A percentile compares a stretch with the other conserved stretches of the same genome.
Evolutionary conservation across 2,113 vertebrate species (phyloP).

Genomic region (Cyprinodon brontotheroides): DNA sequence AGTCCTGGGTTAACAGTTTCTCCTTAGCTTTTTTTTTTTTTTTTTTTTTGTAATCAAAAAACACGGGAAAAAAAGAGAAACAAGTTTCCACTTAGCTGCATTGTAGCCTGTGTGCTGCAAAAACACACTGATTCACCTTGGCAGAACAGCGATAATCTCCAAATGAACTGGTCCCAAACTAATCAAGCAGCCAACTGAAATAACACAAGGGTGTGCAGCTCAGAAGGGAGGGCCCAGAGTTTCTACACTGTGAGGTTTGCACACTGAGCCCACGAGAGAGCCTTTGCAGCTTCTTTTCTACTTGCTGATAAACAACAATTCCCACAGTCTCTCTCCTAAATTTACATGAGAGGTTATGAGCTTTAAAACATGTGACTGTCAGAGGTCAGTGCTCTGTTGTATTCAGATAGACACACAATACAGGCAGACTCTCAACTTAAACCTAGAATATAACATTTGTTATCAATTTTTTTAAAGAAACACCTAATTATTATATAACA

Average conservation of each 20-base stretch:
- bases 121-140: slow-evolving; percentile 65
- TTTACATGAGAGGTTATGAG: slow-evolving; percentile 68
- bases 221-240: slow-evolving; percentile 53
- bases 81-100: slow-evolving; percentile 16
- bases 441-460: slow-evolving; percentile 2
- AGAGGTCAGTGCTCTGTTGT: slow-evolving; percentile 61
- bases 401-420: slow-evolving; percentile 38
- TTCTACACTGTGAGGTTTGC: slow-evolving; percentile 60
- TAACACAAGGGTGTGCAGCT: slow-evolving; percentile 50
- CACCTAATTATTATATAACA: slow-evolving; percentile 14
- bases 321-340: slow-evolving; percentile 70
- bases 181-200: slow-evolving; percentile 68
- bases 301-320: slow-evolving; percentile 73
- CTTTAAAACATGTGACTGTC: slow-evolving; percentile 50
- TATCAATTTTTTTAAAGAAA: slow-evolving; percentile 1
- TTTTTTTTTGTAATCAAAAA: slow-evolving; percentile 3
- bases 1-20: neutral
- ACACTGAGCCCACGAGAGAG: slow-evolving; percentile 68
- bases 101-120: slow-evolving; percentile 34
- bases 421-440: slow-evolving; percentile 24
- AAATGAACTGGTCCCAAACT: slow-evolving; percentile 59
- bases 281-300: slow-evolving; percentile 66
- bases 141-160: slow-evolving; percentile 62
- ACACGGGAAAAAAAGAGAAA: neutral
- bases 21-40: neutral